phyloP scores from a whole-genome alignment of 2,797 vertebrate species.

The Schizothorax lantsangensis region DNA sequence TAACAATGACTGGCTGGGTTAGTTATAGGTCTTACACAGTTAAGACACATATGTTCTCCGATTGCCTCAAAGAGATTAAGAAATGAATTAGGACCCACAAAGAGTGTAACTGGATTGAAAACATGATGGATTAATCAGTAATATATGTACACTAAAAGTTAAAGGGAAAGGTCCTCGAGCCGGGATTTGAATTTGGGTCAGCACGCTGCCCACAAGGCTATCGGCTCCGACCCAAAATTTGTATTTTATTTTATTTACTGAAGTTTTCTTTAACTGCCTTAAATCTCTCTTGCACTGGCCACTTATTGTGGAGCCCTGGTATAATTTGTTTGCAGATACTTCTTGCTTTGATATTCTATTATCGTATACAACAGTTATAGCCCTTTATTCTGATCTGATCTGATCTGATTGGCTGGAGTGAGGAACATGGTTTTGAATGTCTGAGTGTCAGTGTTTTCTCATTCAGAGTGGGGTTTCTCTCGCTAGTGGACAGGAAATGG shows the following conservation, averaged over 20 bases:
- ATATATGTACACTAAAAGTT: background rate
- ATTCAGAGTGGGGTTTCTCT: background rate
- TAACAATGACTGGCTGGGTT: background rate
- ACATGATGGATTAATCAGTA: background rate
- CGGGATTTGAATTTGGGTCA: no score
- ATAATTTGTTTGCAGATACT: background rate
- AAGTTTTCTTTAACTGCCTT: background rate
- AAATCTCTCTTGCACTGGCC: background rate
- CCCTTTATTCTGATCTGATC: background rate
- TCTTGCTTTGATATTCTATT: background rate
- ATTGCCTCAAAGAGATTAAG: background rate
- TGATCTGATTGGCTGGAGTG: background rate
- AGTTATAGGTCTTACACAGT: background rate
- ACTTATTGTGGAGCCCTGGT: background rate
- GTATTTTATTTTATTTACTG: background rate
- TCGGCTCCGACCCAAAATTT: no score
- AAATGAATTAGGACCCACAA: background rate
- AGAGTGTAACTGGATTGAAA: background rate
- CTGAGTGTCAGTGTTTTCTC: background rate
- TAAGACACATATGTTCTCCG: slow-evolving; percentile 19
- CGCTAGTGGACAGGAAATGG: background rate
- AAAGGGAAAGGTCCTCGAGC: no score
- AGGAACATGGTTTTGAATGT: background rate
- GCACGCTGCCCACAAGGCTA: no score
- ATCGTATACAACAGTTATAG: background rate